phyloP scores from a whole-genome alignment of 2,797 vertebrate genomes.

The Lepus townsendii region DNA sequence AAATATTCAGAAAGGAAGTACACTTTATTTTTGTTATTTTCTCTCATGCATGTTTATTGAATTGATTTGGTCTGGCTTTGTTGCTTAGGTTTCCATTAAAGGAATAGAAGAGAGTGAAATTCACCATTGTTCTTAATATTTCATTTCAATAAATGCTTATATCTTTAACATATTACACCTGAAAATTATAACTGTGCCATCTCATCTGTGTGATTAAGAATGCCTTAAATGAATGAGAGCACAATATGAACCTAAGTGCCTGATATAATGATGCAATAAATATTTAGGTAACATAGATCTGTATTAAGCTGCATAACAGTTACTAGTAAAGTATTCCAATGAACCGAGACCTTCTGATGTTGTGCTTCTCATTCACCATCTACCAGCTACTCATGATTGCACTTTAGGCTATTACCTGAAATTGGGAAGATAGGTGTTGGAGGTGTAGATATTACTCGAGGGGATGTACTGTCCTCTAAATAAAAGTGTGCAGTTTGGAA shows the following conservation, averaged over 20 bases:
- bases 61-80: conserved; percentile 7
- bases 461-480: conserved; percentile 95
- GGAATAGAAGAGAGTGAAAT: background rate
- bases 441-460: conserved; percentile 93
- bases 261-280: background rate
- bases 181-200: background rate
- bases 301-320: background rate
- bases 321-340: background rate
- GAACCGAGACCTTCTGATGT: background rate
- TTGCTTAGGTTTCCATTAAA: conserved; percentile 23
- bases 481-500: conserved; percentile 99
- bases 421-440: conserved; percentile 90
- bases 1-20: conserved; percentile 13
- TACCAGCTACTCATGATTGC: conserved; percentile 64
- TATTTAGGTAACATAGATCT: background rate
- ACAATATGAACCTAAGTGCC: background rate
- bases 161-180: background rate
- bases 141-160: conserved; percentile 35
- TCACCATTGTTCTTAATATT: background rate
- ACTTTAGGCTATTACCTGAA: conserved; percentile 90
- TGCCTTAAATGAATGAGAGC: conserved; percentile 20
- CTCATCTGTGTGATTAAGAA: background rate
- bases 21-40: background rate
- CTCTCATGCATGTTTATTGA: background rate
- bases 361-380: conserved; percentile 30